Evolutionary conservation across 2,888 invertebrate genomes (phyloP).

Genomic region (Chrysolina haemoptera): DNA sequence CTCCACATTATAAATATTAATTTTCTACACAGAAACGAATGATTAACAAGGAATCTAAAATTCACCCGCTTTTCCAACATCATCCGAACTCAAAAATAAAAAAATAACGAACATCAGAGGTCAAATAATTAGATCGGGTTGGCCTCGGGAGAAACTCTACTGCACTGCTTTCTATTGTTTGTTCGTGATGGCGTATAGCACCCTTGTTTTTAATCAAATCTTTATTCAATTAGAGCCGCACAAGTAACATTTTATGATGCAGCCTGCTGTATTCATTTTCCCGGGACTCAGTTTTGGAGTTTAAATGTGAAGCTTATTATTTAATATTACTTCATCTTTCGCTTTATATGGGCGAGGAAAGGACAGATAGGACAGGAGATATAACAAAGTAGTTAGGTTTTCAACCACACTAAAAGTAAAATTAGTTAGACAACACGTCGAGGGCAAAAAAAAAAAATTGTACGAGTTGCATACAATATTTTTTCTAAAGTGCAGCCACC

Average conservation of each 20-base stretch:
- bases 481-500: too few species aligned
- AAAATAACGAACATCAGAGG: slow-evolving; percentile 9
- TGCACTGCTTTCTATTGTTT: slow-evolving; percentile 40
- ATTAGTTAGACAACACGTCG: too few species aligned
- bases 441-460: too few species aligned
- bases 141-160: slow-evolving; percentile 27
- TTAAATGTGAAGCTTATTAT: slow-evolving; percentile 1
- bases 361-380: too few species aligned
- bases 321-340: neutral
- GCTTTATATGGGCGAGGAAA: neutral
- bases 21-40: neutral
- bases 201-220: slow-evolving; percentile 57
- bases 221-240: slow-evolving; percentile 55
- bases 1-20: too few species aligned
- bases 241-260: slow-evolving; percentile 42
- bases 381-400: too few species aligned
- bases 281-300: neutral
- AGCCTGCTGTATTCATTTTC: slow-evolving; percentile 16
- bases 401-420: too few species aligned
- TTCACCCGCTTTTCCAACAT: neutral
- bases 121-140: neutral
- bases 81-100: neutral
- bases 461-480: too few species aligned
- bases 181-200: slow-evolving; percentile 44
- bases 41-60: neutral